Evolutionary conservation across 2,113 vertebrate genomes (phyloP), one percentile per base, ranked within the genome.

Genomic region (Dolichallabes microphthalmus): DNA sequence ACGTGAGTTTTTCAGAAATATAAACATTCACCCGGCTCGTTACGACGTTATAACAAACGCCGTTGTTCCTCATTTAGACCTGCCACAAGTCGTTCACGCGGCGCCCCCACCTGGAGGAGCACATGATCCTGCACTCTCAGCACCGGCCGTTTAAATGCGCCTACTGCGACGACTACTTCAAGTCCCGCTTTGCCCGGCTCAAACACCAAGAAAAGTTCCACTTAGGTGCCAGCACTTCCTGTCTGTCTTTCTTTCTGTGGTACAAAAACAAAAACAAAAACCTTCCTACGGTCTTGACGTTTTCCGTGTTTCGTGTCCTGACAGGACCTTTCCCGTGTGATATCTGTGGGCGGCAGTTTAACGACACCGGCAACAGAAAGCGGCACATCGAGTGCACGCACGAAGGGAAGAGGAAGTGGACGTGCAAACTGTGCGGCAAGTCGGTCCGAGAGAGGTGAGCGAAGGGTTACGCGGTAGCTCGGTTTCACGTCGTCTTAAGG

Each of bases 121-220:
- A 99, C 92, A 98, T 97, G 97, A 98, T 99, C 88, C 94, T 99
- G 35, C 98, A 99, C 92, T 97, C 96, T 83, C 97, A 99, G 90
- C 96, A 98, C 90, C 97, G 97, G 77, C 98, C 98, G 22, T 99
- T 99, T 80, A 99, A 99, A 89, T 99, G 98, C 86, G 94, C 96
- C 83, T 98, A 97, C 91, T 99, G 98, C 63, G 97, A 99, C 32
- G 97, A 99, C 82, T 94, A 96, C 93, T 99, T 99, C 90, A 98
- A 97, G 89, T 99, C 98, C 27, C 94, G 98, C 32, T 99, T 99
- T 91, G 96, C 98, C 75, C 94, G 98, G 30, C 90, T 99, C 84
- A 99, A 99, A 83, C 98, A 99, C 92, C 98, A 99, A 82, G 98
- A 99, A 89, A 99, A 99, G 91, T 96, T 94, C 91, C 98, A 99